phyloP scores from a whole-genome alignment of 2,797 vertebrate genomes.

The Lacerta bilineata region DNA sequence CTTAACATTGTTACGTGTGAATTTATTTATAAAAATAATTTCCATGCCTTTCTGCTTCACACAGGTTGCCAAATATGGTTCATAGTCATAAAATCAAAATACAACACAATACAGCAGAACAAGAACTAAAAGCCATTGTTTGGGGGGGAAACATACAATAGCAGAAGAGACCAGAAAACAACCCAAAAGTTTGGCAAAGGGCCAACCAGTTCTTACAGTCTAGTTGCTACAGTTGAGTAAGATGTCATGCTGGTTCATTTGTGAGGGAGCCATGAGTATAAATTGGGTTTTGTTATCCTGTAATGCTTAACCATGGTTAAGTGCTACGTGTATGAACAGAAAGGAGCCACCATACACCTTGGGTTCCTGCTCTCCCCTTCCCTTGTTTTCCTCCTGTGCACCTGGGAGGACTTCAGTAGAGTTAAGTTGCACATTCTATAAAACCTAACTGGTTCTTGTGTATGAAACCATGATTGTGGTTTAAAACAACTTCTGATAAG shows the following conservation, averaged over 20 bases:
- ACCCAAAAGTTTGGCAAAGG: not conserved
- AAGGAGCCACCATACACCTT: too few relatives aligned
- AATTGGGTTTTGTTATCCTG: too few relatives aligned
- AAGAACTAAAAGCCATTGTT: not conserved
- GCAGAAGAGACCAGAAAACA: not conserved
- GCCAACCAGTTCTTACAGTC: not conserved
- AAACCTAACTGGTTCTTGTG: too few relatives aligned
- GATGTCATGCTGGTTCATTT: not conserved
- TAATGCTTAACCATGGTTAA: too few relatives aligned
- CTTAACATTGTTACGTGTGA: not conserved
- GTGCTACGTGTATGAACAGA: too few relatives aligned
- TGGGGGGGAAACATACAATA: not conserved
- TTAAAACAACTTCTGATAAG: too few relatives aligned
- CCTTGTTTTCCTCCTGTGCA: too few relatives aligned
- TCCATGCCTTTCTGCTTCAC: not conserved
- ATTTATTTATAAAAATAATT: not conserved
- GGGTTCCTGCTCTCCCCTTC: too few relatives aligned
- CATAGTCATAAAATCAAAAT: not conserved
- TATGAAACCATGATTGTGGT: too few relatives aligned
- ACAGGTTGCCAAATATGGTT: not conserved
- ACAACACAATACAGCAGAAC: not conserved
- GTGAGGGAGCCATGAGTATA: not conserved
- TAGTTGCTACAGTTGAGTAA: not conserved
- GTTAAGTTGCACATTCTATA: too few relatives aligned
- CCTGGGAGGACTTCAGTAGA: too few relatives aligned